A percentile compares a stretch with the other conserved stretches of the same genome.
Evolutionary conservation across 2,797 vertebrate genomes (phyloP).

Genomic region (Gorsachius magnificus): DNA sequence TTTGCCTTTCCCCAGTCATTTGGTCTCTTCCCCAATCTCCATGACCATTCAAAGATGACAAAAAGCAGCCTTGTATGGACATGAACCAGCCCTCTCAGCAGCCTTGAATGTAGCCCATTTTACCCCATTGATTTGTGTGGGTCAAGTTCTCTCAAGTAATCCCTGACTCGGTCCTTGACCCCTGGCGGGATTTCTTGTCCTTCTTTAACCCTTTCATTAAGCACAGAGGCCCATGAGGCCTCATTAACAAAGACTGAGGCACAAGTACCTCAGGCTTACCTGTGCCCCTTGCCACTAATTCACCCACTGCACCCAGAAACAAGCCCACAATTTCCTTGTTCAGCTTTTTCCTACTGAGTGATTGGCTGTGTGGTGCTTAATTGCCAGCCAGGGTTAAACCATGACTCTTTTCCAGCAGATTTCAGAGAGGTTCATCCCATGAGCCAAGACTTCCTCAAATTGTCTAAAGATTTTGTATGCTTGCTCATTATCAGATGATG

Average conservation of each 20-base stretch:
- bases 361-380: not conserved
- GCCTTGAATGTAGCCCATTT: not conserved
- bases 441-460: not conserved
- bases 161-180: not conserved
- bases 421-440: not conserved
- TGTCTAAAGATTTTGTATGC: not conserved
- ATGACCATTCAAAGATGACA: not conserved
- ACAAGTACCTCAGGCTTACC: not conserved
- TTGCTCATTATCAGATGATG: not conserved
- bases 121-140: not conserved
- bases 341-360: not conserved
- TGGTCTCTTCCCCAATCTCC: not conserved
- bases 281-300: not conserved
- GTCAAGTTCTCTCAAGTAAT: not conserved
- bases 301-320: not conserved
- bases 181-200: not conserved
- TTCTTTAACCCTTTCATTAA: not conserved
- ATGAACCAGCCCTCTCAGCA: not conserved
- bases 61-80: not conserved
- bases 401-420: not conserved
- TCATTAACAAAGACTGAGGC: not conserved
- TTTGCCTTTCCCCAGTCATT: not conserved
- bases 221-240: not conserved
- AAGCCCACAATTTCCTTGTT: not conserved
- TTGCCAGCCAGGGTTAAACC: fast-evolving